Conservation (phyloP, 2,888 invertebrate species). For the Lithophane socia region DNA sequence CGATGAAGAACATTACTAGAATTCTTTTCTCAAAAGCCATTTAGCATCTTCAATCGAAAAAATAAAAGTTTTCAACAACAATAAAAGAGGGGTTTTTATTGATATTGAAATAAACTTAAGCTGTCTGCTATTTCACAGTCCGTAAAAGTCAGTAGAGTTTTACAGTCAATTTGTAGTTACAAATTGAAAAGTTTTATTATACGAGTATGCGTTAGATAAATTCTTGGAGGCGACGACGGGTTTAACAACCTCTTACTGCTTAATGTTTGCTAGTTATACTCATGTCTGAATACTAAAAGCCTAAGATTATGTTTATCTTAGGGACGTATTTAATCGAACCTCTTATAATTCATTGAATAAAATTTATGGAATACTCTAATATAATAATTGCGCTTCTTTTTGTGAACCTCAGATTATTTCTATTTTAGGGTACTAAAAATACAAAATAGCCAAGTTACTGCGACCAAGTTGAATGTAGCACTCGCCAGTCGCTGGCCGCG, state of each 20-base stretch:
- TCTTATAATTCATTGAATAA: not conserved
- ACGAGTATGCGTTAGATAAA: conserved; percentile 33
- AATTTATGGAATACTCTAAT: too few relatives aligned
- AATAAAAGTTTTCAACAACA: conserved; percentile 38
- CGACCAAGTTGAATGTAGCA: not conserved
- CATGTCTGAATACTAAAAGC: not conserved
- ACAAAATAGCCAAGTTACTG: not conserved
- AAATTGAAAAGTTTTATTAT: conserved; percentile 58
- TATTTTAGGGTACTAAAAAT: not conserved
- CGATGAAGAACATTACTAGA: not conserved
- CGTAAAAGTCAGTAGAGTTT: conserved; percentile 51
- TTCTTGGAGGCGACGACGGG: conserved; percentile 15
- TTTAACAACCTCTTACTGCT: conserved; percentile 22
- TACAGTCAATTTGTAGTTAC: conserved; percentile 57
- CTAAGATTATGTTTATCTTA: not conserved
- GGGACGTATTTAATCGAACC: too few relatives aligned
- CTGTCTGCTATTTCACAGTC: conserved; percentile 46
- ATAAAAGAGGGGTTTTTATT: conserved; percentile 43
- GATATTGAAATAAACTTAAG: conserved; percentile 48
- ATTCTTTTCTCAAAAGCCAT: not conserved
- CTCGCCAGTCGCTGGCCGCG: not conserved
- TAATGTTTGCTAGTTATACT: conserved; percentile 12
- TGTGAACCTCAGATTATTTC: not conserved
- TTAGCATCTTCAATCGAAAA: conserved; percentile 7
- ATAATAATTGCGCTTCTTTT: too few relatives aligned